Evolutionary conservation across 2,888 invertebrate species (phyloP), one percentile per base, ranked within the genome.

Genomic region (Ectemnius cavifrons): DNA sequence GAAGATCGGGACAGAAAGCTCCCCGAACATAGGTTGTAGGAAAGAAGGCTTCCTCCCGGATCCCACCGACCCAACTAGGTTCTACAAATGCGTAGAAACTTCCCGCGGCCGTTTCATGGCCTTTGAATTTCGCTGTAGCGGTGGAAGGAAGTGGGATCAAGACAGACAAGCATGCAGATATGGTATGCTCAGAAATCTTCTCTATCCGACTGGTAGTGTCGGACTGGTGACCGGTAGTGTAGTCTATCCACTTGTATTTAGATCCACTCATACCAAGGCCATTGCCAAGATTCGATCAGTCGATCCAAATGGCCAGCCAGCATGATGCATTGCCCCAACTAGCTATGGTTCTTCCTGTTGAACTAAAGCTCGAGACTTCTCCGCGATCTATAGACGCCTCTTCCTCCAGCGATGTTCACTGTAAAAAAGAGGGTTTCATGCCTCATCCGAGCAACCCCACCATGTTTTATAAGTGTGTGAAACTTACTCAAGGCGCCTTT

Each of bases 401-500:
- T 6, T 37, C 37, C 37, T 6, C 37, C 37, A 37, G 37, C 37
- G 37, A 4, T 37, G 3, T 37, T 8, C 8, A 6, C 8, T 75
- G 77, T 14, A 1, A 49, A 27, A 2, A 37, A 2, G 63, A 63
- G 5, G 66, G 62, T 14, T 79, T 63, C 49, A 13, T 63, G 16
- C 1, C 14, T 27, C 63, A 80, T 58, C 46, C 73, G 0, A 18
- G 11, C 0, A 58, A 84, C 23, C 78, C 77, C 57, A 47, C 62
- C 0, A 81, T 70, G 27, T 84, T 78, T 47, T 79, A 81, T 47
- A 67, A 73, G 57, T 84, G 84, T 57, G 63, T 82, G 0, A 8
- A 1, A 0, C 27, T 6, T 4, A 18, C 5, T 14, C 28, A 23
- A n/a, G 46, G 57, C 2, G 11, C n/a, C 18, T 63, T 46, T 18